phyloP scores from a whole-genome alignment of 2,888 invertebrate species.

The Drosophila dives region DNA sequence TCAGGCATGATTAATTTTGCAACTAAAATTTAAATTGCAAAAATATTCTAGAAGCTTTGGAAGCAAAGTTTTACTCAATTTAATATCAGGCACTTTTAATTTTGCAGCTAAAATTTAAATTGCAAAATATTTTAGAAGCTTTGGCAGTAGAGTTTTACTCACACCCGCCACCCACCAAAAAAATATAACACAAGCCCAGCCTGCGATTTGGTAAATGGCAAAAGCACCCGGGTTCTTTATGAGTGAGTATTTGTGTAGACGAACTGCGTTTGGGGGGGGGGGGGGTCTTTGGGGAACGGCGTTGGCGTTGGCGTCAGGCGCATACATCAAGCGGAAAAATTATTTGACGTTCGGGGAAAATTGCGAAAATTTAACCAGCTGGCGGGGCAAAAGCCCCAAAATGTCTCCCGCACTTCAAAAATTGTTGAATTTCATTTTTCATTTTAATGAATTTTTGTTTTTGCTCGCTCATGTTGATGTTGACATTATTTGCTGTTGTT shows the following conservation, averaged over 20 bases:
- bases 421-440: conserved; percentile 79
- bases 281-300: conserved; percentile 4
- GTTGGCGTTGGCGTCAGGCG: conserved; percentile 39
- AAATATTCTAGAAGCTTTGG: conserved; percentile 20
- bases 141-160: conserved; percentile 17
- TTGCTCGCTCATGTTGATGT: conserved; percentile 47
- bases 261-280: neutral
- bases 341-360: conserved; percentile 66
- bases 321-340: conserved; percentile 64
- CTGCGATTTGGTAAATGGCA: conserved; percentile 8
- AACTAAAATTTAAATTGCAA: conserved; percentile 24
- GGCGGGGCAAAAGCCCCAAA: conserved; percentile 21
- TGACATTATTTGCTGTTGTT: conserved; percentile 32
- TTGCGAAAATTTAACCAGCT: conserved; percentile 58
- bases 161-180: neutral
- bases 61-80: conserved; percentile 10
- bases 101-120: conserved; percentile 30
- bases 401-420: conserved; percentile 64
- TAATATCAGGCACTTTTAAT: neutral
- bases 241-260: conserved; percentile 23
- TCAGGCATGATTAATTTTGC: neutral
- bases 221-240: neutral
- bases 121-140: conserved; percentile 20
- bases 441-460: conserved; percentile 79
- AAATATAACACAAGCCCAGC: neutral